Base-by-base conservation (phyloP, 2,797 vertebrate genomes). In the Passerculus sandwichensis region DNA sequence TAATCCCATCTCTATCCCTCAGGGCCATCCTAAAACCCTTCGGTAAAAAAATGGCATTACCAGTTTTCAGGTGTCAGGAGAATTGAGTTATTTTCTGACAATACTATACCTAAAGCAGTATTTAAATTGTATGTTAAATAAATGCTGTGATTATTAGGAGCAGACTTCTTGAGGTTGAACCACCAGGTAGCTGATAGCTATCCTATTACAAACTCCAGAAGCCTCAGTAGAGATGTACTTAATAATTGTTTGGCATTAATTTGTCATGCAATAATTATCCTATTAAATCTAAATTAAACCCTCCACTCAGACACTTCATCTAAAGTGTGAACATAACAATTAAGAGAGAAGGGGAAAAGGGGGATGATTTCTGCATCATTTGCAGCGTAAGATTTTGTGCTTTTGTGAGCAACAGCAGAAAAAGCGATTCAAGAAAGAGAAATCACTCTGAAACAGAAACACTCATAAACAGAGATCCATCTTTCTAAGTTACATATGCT, bases 201-300 rank as follows among this genome's bases (percentile, higher is more conserved):
- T 90, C 94, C 94, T 96, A 87, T 94, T 94, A 95, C 95, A 95
- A 96, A 96, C 88, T 92, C 87, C 78, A 88, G 88, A 94, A 95
- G 86, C 84, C 69, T 93, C 94, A 73, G 71, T 75, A 94, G 94
- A 96, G 94, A 93, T 38, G 84, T 94, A 94, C 96, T 94, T 97
- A 96, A 83, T 90, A 81, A 96, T 94, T 96, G 94, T 96, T 96
- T 96, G 96, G 91, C 96, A 97, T 97, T 96, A 85, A 65, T 97
- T 96, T 98, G 96, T 96, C 97, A 97, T 95, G 80, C 71, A 73
- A 95, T 97, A 97, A 98, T 97, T 97, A 98, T 97, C 97, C 88
- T 96, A 97, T 97, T 98, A 98, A 97, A 97, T 97, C 96, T 94
- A 97, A 97, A 97, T 97, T 97, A 96, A 98, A 96, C 93, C 94